A percentile compares a stretch with the other conserved stretches of the same genome.
Conservation (phyloP, 2,888 invertebrate genomes). For the Tanypteryx hageni region DNA sequence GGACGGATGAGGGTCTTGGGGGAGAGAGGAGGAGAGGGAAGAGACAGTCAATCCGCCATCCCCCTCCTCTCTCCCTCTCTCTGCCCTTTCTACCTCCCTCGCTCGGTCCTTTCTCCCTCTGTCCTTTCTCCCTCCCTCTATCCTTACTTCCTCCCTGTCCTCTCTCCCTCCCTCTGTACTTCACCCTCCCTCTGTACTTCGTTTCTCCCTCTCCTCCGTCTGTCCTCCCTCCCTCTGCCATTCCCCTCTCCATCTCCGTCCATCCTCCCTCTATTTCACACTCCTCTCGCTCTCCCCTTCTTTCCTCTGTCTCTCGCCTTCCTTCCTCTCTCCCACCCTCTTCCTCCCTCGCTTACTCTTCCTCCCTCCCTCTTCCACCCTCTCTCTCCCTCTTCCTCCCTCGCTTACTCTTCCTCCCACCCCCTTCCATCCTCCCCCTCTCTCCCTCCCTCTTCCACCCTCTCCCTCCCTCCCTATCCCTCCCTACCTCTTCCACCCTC, state of each 20-base stretch:
- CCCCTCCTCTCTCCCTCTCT: neutral
- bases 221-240: neutral
- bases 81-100: neutral
- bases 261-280: neutral
- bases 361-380: too few relatives aligned
- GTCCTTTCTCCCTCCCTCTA: neutral
- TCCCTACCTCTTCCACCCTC: neutral
- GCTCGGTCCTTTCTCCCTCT: neutral
- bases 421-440: too few relatives aligned
- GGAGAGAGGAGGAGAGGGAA: constrained; percentile 1
- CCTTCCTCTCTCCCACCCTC: neutral
- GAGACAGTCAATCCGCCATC: neutral
- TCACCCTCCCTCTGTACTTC: neutral
- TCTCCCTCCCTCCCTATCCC: too few relatives aligned
- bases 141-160: neutral
- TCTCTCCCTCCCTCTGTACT: neutral
- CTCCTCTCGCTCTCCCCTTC: neutral
- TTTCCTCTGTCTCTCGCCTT: neutral
- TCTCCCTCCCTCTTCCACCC: too few relatives aligned
- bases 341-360: too few relatives aligned
- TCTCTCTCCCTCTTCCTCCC: too few relatives aligned
- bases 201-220: neutral
- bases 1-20: neutral
- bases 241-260: neutral
- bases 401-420: too few relatives aligned